Evolutionary conservation across 37 sponge, comb jelly and placozoan genomes (phyloP), one percentile per base, ranked within the genome.

Genomic region (Diacarnus erythraeanus): DNA sequence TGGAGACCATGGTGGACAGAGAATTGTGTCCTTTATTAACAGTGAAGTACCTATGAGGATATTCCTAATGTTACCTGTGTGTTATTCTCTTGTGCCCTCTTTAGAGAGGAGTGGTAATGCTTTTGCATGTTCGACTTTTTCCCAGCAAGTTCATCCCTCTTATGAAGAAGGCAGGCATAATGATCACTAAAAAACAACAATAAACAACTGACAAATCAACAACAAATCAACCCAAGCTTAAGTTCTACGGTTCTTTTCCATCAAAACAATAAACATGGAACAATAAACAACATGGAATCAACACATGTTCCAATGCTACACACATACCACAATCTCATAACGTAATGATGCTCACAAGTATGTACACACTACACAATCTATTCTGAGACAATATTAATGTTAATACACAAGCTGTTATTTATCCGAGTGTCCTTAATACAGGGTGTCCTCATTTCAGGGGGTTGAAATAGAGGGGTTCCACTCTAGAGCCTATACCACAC

Each of bases 151-250:
- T 77, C 51, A 31, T 85, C 85, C 34, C 56, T 59, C 64, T 71
- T 54, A 23, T 35, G 40, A 42, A 47, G 23, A 36, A 85, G 56
- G 23, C 21, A 3, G 38, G 65, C 78, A 42, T 85, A 70, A 65
- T 85, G 85, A 10, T 71, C 79, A 71, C 85, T 85, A 57, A 41
- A 66, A 18, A 17, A 5, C 35, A 36, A 35, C 38, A 3, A 29
- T 36, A 4, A 35, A 4, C 68, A 10, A 64, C 8, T 64, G n/a
- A n/a, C 8, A 26, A n/a, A 10, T 64, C 29, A 23, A 23, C 27
- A 64, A 64, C 23, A 64, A n/a, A n/a, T n/a, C n/a, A n/a, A n/a
- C n/a, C n/a, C n/a, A n/a, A n/a, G n/a, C n/a, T n/a, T n/a, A n/a
- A n/a, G n/a, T n/a, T n/a, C n/a, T n/a, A 54, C 18, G 18, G 57